phyloP scores from a whole-genome alignment of 2,888 invertebrate genomes.

The Thymelicus lineola region DNA sequence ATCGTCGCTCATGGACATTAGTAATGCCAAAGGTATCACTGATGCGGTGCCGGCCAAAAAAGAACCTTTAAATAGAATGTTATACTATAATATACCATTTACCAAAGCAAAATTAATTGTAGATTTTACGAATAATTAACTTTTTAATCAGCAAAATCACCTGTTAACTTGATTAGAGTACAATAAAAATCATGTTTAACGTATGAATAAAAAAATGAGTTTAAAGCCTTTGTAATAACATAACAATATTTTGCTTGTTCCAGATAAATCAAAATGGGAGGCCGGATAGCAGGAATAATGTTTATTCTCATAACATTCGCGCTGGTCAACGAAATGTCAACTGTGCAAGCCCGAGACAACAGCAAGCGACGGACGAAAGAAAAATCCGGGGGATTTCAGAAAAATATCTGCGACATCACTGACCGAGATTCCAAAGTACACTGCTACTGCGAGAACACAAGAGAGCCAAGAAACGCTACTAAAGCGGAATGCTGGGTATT shows the following conservation, averaged over 20 bases:
- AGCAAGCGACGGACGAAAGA: conserved; percentile 77
- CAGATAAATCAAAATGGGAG: conserved; percentile 77
- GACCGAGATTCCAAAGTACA: conserved; percentile 85
- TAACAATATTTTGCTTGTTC: conserved; percentile 60
- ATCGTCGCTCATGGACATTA: too few relatives aligned
- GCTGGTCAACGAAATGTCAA: conserved; percentile 78
- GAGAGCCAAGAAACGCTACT: conserved; percentile 84
- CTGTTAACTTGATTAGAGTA: too few relatives aligned
- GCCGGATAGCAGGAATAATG: conserved; percentile 69
- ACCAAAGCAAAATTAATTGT: too few relatives aligned
- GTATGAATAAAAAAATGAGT: too few relatives aligned
- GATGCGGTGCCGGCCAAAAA: not conserved
- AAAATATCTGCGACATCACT: conserved; percentile 85
- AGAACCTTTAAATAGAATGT: not conserved
- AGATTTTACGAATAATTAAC: too few relatives aligned
- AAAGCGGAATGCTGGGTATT: conserved; percentile 93
- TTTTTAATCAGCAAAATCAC: too few relatives aligned
- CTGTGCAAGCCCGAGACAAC: conserved; percentile 76
- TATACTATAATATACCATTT: too few relatives aligned
- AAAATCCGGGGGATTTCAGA: conserved; percentile 76
- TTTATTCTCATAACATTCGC: conserved; percentile 76
- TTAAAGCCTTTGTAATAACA: not conserved
- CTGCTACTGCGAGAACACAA: conserved; percentile 88
- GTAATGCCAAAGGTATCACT: too few relatives aligned
- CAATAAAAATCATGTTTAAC: too few relatives aligned